Percentiles rank a stretch among this genome's conserved stretches.
phyloP scores from a whole-genome alignment of 2,888 invertebrate genomes.

The Acleris holmiana region DNA sequence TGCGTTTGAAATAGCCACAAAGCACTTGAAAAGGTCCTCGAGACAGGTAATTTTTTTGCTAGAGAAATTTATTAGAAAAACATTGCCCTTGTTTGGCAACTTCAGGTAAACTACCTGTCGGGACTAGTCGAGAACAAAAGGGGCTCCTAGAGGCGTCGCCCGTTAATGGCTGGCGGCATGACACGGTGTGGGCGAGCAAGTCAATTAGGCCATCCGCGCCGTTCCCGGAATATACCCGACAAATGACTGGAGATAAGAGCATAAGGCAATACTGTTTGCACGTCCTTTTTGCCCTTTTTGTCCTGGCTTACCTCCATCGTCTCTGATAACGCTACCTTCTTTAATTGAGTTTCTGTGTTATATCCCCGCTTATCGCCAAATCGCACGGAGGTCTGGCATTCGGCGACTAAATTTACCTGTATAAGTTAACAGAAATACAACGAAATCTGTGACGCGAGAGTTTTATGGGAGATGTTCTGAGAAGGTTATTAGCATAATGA shows the following conservation, averaged over 20 bases:
- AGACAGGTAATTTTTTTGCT: slow-evolving; percentile 62
- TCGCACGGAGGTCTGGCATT: slow-evolving; percentile 64
- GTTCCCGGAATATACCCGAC: slow-evolving; percentile 82
- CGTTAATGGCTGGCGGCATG: slow-evolving; percentile 76
- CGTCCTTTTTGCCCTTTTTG: slow-evolving; percentile 67
- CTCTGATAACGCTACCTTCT: slow-evolving; percentile 75
- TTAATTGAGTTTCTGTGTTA: slow-evolving; percentile 81
- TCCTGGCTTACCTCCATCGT: slow-evolving; percentile 56
- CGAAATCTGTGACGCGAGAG: slow-evolving; percentile 29
- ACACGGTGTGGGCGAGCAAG: slow-evolving; percentile 81
- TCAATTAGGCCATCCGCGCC: slow-evolving; percentile 83
- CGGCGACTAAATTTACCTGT: slow-evolving; percentile 61
- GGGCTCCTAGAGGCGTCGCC: slow-evolving; percentile 73
- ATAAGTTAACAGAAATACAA: slow-evolving; percentile 60
- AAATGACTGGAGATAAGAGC: slow-evolving; percentile 78
- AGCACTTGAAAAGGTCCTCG: slow-evolving; percentile 55
- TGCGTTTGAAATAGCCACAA: slow-evolving; percentile 60
- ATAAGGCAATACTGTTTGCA: slow-evolving; percentile 61
- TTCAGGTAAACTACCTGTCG: slow-evolving; percentile 78
- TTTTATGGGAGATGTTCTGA: slow-evolving; percentile 50
- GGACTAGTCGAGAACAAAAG: slow-evolving; percentile 74
- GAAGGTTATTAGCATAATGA: slow-evolving; percentile 39
- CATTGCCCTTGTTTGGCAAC: slow-evolving; percentile 62
- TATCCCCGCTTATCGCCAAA: slow-evolving; percentile 69
- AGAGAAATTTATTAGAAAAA: slow-evolving; percentile 50